Evolutionary conservation across 2,797 vertebrate species (phyloP), one percentile per base, ranked within the genome.

Genomic region (Muraenolepis orangiensis): DNA sequence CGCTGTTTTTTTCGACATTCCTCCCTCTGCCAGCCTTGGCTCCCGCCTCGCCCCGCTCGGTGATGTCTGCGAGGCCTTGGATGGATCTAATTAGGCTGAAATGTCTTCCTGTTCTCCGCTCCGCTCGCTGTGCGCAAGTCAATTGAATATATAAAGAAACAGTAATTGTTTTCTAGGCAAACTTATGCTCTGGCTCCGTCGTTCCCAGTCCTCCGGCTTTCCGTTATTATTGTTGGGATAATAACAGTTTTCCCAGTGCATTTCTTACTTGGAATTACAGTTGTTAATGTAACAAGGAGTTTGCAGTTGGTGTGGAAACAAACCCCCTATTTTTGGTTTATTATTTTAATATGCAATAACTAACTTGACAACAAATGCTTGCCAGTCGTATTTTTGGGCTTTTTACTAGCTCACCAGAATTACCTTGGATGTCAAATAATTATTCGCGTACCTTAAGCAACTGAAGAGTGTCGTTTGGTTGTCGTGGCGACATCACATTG

Each of bases 1-100:
- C 72, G 36, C 34, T 42, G 38, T 70, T n/a, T n/a, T n/a, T n/a
- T 68, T 80, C 71, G 74, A 85, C 76, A 77, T 84, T n/a, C 67
- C 36, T 81, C 77, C 78, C 69, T 57, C 42, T 76, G 82, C 78
- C 81, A 85, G 76, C 61, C 74, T 74, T 78, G 76, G 76, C 76
- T 84, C 82, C 76, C 16, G 32, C 68, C 74, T 68, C 66, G 38
- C n/a, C n/a, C n/a, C 69, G 74, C 69, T 83, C 71, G 72, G 74
- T 76, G 72, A 72, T 72, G 70, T 80, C 69, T 77, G 51, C 57
- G 40, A 81, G 78, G 81, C 75, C 71, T 76, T 82, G 78, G 74
- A 79, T 81, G 23, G 64, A 11, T 79, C 66, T 72, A 82, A 74
- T 80, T 81, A 78, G 70, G 67, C 32, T 70, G 20, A 78, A 74